phyloP scores from a whole-genome alignment of 2,113 vertebrate species.

The Scomber colias region DNA sequence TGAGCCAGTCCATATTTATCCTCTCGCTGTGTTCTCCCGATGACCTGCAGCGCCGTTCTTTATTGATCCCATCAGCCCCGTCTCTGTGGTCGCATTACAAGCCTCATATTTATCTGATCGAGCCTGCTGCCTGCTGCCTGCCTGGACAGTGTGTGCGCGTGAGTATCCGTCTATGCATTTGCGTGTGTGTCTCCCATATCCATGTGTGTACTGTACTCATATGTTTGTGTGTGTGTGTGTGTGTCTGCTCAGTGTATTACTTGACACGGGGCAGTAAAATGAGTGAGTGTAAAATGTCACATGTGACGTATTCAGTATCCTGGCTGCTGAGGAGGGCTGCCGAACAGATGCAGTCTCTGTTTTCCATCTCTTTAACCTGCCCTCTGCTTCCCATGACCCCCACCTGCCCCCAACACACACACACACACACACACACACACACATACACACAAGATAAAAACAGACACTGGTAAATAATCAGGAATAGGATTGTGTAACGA shows the following conservation, averaged over 20 bases:
- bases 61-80: conserved; percentile 80
- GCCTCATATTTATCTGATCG: conserved; percentile 81
- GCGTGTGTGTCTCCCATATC: background rate
- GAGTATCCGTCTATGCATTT: background rate
- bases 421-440: background rate
- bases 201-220: conserved; percentile 58
- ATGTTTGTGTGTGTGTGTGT: conserved; percentile 13
- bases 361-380: conserved; percentile 55
- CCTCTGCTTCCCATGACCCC: background rate
- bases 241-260: conserved; percentile 63
- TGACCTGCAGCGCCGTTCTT: conserved; percentile 76
- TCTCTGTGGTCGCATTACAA: conserved; percentile 79
- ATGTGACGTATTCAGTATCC: conserved; percentile 71
- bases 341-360: conserved; percentile 54
- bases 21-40: conserved; percentile 69
- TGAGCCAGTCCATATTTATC: conserved; percentile 82
- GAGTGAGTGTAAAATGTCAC: conserved; percentile 81
- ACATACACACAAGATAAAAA: conserved; percentile 1
- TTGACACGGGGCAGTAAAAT: conserved; percentile 74
- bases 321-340: conserved; percentile 49
- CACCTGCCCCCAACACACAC: background rate
- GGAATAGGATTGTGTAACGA: background rate
- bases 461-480: background rate
- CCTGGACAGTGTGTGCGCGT: conserved; percentile 48
- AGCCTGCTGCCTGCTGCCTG: conserved; percentile 66